Percentiles rank a stretch among this genome's conserved stretches.
Conservation (phyloP, 2,113 vertebrate genomes). For the Megaptera novaeangliae region DNA sequence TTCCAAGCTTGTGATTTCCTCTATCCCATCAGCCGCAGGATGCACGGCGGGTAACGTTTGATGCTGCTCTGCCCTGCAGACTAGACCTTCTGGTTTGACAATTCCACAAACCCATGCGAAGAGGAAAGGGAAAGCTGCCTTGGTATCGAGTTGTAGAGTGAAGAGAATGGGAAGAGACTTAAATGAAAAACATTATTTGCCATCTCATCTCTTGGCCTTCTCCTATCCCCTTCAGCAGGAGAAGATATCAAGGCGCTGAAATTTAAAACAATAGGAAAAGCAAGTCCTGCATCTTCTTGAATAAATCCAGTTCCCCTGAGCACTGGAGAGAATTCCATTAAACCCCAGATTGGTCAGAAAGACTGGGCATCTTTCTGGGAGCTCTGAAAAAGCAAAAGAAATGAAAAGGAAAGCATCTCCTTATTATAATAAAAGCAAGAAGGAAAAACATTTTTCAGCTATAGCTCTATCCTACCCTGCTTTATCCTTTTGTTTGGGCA, state of each 20-base stretch:
- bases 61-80: constrained; percentile 52
- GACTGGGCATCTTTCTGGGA: neutral
- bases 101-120: neutral
- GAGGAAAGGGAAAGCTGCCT: neutral
- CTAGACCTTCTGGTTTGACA: constrained; percentile 55
- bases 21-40: neutral
- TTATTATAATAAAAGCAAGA: constrained; percentile 30
- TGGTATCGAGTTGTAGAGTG: neutral
- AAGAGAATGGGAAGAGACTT: neutral
- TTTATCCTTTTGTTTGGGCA: constrained; percentile 62
- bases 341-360: neutral
- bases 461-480: constrained; percentile 1
- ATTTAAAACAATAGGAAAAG: neutral
- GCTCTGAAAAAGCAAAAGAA: neutral
- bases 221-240: neutral
- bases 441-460: constrained; percentile 23
- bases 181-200: neutral
- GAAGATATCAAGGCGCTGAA: neutral
- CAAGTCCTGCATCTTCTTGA: neutral
- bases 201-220: neutral
- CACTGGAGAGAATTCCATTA: neutral
- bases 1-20: constrained; percentile 49
- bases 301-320: neutral
- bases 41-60: neutral
- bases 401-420: neutral